These are phyloP conservation scores for Trichomalopsis sarcophagae DNA, from an alignment of 1,140 invertebrate genomes.

Conservation along the genomic window DNA sequence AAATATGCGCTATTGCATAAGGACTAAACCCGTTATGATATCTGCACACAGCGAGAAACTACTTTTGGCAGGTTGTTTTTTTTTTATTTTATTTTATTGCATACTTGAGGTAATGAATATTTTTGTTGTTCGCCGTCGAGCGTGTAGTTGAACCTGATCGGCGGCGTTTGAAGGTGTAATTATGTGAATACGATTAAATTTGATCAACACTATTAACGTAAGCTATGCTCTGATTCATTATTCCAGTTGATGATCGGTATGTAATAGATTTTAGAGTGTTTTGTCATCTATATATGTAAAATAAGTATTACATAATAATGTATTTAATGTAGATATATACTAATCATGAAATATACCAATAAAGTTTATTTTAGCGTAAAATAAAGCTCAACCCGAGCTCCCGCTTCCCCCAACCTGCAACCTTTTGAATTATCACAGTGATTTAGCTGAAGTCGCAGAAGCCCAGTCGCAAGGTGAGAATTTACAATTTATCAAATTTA, in stretches of 20 bases:
- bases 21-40: background rate
- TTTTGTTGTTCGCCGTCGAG: background rate
- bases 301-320: background rate
- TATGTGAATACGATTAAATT: background rate
- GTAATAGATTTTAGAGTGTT: background rate
- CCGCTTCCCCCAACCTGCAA: too few species aligned
- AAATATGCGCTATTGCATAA: background rate
- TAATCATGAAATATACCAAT: too few species aligned
- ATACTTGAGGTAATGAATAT: background rate
- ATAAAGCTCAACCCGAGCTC: too few species aligned
- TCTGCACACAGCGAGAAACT: background rate
- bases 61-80: background rate
- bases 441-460: too few species aligned
- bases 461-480: too few species aligned
- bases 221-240: background rate
- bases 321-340: background rate
- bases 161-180: background rate
- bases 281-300: background rate
- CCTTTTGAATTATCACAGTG: too few species aligned
- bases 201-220: background rate
- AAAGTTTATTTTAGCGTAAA: too few species aligned
- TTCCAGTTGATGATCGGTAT: background rate
- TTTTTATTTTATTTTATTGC: background rate
- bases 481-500: too few species aligned
- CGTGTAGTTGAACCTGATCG: background rate